These are phyloP conservation scores for Ctenopoma kingsleyae DNA, from an alignment of 2,797 vertebrate species.

Conservation along the genomic window DNA sequence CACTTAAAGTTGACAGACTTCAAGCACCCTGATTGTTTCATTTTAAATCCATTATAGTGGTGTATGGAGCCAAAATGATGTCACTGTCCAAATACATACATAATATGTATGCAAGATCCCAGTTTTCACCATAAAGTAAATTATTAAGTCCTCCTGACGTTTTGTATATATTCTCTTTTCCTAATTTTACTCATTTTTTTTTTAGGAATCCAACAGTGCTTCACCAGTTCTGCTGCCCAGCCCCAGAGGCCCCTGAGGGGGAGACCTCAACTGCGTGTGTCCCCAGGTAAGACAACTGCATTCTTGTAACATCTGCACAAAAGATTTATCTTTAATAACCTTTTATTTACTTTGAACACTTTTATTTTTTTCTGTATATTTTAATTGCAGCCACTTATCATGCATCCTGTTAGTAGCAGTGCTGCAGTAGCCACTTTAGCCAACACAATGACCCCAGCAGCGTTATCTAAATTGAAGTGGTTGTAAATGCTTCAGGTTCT, in stretches of 20 bases:
- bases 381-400: constrained; percentile 63
- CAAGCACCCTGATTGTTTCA: too few relatives aligned
- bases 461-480: constrained; percentile 79
- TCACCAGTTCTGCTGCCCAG: constrained; percentile 98
- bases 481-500: constrained; percentile 73
- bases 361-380: constrained; percentile 35
- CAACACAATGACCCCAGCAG: constrained; percentile 74
- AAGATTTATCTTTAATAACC: constrained; percentile 5
- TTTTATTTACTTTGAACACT: constrained; percentile 16
- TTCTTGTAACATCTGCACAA: constrained; percentile 59
- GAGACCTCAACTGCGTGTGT: constrained; percentile 89
- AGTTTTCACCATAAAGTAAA: too few relatives aligned
- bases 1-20: too few relatives aligned
- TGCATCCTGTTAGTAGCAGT: constrained; percentile 68
- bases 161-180: background rate
- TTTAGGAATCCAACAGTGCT: constrained; percentile 96
- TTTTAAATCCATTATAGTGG: too few relatives aligned
- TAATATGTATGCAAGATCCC: too few relatives aligned
- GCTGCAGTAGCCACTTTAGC: constrained; percentile 59
- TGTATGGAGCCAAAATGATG: too few relatives aligned
- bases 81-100: too few relatives aligned
- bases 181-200: constrained; percentile 16
- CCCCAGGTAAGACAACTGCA: constrained; percentile 83
- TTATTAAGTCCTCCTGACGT: background rate
- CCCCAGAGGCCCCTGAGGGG: constrained; percentile 92